Base-by-base conservation (phyloP, 2,797 vertebrate species). In the Poecilia gillii region DNA sequence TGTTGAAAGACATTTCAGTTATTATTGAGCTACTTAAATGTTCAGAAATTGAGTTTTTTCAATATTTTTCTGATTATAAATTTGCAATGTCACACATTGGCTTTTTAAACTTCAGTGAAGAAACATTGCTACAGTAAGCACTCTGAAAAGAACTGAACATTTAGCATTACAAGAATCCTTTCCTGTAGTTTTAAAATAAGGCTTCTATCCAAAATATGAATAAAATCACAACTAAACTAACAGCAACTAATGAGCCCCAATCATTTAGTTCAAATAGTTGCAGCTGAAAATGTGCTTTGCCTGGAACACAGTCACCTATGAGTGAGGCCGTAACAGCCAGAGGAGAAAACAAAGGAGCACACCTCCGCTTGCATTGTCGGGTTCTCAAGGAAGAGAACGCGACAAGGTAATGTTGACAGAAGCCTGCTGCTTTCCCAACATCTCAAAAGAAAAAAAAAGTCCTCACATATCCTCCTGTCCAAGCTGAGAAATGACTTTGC, bases 401-500 rank as follows among this genome's bases (percentile, higher is more conserved):
- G 59, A 72, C 28, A 36, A 14, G 36, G 46, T 83, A 33, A 84
- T 75, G 80, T 86, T 77, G 80, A 81, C 81, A 57, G 79, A 76
- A 43, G 57, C 77, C 75, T 7, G 8, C 79, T 75, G 84, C 81
- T 88, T 89, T 80, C 59, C 82, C 83, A 49, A 51, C 46, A 72
- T 80, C 82, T 86, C 77, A 73, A 78, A 86, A 88, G 20, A 8
- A 23, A 51, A 23, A 23, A 86, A 79, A 77, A 88, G 85, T 88
- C 79, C 79, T 82, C 83, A 84, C 84, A 80, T 72, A 83, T 82
- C 73, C 78, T 82, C 74, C 78, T 83, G 81, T 85, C 83, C 81
- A 79, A 55, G 82, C 84, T 90, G 87, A 92, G 85, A 82, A 90
- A 94, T 79, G 85, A 64, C 81, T 88, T 39, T 71, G 88, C 89